Evolutionary conservation across 2,113 vertebrate species (phyloP).

Genomic region (Trachemys scripta): DNA sequence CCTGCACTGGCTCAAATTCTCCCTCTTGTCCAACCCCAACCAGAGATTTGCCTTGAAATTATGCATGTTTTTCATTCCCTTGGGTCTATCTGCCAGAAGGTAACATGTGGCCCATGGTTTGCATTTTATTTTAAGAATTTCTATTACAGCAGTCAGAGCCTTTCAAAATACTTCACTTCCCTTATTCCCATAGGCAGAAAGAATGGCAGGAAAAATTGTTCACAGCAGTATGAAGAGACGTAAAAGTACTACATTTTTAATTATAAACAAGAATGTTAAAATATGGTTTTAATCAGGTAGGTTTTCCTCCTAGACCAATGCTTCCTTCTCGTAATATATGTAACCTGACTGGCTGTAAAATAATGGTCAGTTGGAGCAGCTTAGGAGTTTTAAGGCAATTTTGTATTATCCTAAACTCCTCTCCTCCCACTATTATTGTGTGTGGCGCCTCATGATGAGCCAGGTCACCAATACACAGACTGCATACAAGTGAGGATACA

Average conservation of each 20-base stretch:
- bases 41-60: constrained; percentile 66
- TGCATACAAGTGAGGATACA: background rate
- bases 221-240: constrained; percentile 63
- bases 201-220: constrained; percentile 72
- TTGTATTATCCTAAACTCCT: constrained; percentile 71
- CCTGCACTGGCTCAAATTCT: background rate
- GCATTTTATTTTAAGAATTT: constrained; percentile 69
- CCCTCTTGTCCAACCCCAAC: constrained; percentile 44
- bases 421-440: constrained; percentile 47
- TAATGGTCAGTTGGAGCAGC: constrained; percentile 69
- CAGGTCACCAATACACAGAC: background rate
- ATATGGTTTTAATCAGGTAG: constrained; percentile 77
- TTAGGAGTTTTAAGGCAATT: constrained; percentile 74
- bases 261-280: constrained; percentile 41
- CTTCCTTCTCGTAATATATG: constrained; percentile 75
- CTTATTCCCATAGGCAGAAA: constrained; percentile 74
- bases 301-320: constrained; percentile 75
- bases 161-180: constrained; percentile 71
- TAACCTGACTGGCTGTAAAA: constrained; percentile 76
- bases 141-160: constrained; percentile 65
- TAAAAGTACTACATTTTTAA: constrained; percentile 68
- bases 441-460: constrained; percentile 64
- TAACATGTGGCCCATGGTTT: constrained; percentile 72
- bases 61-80: constrained; percentile 63
- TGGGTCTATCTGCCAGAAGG: constrained; percentile 72